A percentile compares a stretch with the other conserved stretches of the same genome.
These are phyloP conservation scores for Rhea americana DNA, from an alignment of 2,113 vertebrate species.

Conservation along the genomic window DNA sequence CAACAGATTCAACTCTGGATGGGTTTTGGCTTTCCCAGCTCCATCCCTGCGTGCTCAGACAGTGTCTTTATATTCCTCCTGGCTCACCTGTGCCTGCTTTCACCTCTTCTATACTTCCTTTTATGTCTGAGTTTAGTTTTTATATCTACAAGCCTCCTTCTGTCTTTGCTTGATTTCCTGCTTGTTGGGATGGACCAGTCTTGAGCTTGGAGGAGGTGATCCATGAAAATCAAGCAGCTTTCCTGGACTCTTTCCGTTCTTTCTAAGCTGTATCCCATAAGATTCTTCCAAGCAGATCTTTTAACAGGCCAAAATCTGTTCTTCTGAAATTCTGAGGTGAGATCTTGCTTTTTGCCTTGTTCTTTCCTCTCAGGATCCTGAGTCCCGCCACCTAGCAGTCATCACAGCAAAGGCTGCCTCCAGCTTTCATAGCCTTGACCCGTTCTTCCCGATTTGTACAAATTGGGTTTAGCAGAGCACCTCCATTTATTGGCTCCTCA, in stretches of 20 bases:
- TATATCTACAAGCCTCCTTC: neutral
- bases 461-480: no score
- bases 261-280: no score
- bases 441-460: no score
- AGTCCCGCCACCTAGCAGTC: no score
- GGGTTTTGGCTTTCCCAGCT: neutral
- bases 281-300: no score
- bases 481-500: no score
- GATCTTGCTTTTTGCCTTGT: no score
- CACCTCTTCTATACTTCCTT: neutral
- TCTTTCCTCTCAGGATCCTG: no score
- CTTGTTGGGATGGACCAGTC: neutral
- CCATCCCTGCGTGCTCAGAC: neutral
- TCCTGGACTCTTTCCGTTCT: no score
- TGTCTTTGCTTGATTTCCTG: neutral
- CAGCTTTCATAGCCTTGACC: no score
- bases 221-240: neutral
- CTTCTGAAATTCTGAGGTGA: neutral
- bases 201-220: neutral
- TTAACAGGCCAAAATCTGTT: no score
- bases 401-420: no score
- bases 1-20: neutral
- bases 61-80: neutral
- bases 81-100: neutral
- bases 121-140: neutral